phyloP scores from a whole-genome alignment of 2,888 invertebrate genomes.

The Quadriops clusia region DNA sequence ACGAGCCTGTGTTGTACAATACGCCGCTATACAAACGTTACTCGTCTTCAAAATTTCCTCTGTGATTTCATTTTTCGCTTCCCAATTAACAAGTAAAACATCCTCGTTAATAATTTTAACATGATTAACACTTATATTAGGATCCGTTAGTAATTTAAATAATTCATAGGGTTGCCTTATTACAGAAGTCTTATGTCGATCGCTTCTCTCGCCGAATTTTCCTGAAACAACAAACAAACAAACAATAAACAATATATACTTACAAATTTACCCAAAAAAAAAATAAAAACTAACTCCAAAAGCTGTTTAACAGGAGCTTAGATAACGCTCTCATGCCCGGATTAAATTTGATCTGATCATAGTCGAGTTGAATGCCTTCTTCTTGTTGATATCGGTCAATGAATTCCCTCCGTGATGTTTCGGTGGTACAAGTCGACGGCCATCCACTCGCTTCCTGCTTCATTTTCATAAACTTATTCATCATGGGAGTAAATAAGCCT shows the following conservation, averaged over 20 bases:
- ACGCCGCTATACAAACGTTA: too few relatives aligned
- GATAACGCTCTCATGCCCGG: slow-evolving; percentile 14
- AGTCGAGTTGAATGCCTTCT: slow-evolving; percentile 15
- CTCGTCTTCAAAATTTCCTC: too few relatives aligned
- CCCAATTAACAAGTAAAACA: not conserved
- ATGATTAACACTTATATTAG: slow-evolving; percentile 13
- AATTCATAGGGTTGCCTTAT: slow-evolving; percentile 11
- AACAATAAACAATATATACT: too few relatives aligned
- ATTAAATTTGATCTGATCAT: slow-evolving; percentile 12
- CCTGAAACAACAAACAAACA: slow-evolving; percentile 11
- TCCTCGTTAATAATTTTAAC: not conserved
- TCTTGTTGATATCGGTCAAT: slow-evolving; percentile 10
- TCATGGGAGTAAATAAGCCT: slow-evolving; percentile 22
- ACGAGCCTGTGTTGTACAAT: too few relatives aligned
- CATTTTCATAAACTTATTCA: slow-evolving; percentile 21
- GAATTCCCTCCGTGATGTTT: slow-evolving; percentile 12
- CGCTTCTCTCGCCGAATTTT: slow-evolving; percentile 12
- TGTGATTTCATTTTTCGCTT: too few relatives aligned
- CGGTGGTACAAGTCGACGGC: slow-evolving; percentile 14
- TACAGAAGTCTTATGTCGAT: slow-evolving; percentile 11
- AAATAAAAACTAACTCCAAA: too few relatives aligned
- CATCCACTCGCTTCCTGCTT: slow-evolving; percentile 19
- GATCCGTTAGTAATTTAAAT: slow-evolving; percentile 14
- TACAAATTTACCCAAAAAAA: too few relatives aligned
- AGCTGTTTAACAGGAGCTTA: slow-evolving; percentile 16